Evolutionary conservation across 2,797 vertebrate genomes (phyloP), one percentile per base, ranked within the genome.

Genomic region (Ficedula albicollis): DNA sequence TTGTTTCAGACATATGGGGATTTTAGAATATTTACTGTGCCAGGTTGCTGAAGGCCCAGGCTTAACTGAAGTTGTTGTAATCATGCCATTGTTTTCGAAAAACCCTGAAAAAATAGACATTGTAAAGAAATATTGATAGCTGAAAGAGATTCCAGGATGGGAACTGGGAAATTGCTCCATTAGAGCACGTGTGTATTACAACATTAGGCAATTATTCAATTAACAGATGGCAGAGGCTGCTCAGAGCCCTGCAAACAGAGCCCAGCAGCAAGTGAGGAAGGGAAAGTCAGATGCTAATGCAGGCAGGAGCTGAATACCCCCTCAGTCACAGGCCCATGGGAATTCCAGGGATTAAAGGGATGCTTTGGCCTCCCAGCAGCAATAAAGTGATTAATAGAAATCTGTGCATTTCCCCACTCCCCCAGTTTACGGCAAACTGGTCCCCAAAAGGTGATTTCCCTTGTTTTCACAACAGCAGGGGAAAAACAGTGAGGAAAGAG

Each of bases 111-210:
- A 94, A 91, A 90, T 6, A 90, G 29, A 11, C 54, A 70, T 80
- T 88, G 84, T 52, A 41, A 90, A 89, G 95, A 93, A 87, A 94
- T 89, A 95, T 54, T 95, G 84, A 74, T 79, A 92, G 73, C 90
- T 92, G 89, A 81, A 93, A 91, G 62, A 81, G 90, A 74, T 87
- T 69, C 52, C 79, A 8, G 51, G 58, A 74, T 46, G 63, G 44
- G 83, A 93, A 67, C 10, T 51, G 32, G 92, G 87, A 92, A 94
- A 89, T 55, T 55, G 77, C 48, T 88, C 87, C 86, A 68, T 94
- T 96, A 93, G 51, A 77, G 67, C 52, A 52, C 64, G 27, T 83
- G 59, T 69, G 38, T 66, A 54, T 93, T 79, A 90, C 87, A 76
- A 55, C 74, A 94, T 51, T 15, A 88, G 43, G 82, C 59, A 92